phyloP scores from a whole-genome alignment of 2,888 invertebrate species.

The Ormyrus labotus region DNA sequence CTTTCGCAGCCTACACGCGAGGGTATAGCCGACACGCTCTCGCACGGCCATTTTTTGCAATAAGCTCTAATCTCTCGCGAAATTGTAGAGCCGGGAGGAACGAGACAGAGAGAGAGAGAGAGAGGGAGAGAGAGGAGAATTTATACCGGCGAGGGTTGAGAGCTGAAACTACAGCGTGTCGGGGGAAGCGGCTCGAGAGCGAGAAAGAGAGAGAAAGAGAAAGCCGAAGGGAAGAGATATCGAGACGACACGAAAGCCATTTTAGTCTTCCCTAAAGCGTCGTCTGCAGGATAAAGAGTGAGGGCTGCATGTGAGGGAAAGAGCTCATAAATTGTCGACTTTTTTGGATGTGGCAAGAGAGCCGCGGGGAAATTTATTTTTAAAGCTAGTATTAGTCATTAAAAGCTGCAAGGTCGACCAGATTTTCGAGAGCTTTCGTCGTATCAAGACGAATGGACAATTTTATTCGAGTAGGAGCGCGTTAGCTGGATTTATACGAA shows the following conservation, averaged over 20 bases:
- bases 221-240: constrained; percentile 57
- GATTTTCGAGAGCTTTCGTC: constrained; percentile 14
- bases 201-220: constrained; percentile 10
- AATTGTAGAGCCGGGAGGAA: constrained; percentile 63
- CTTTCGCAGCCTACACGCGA: constrained; percentile 57
- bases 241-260: constrained; percentile 59
- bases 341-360: constrained; percentile 25
- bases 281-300: constrained; percentile 55
- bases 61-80: constrained; percentile 68
- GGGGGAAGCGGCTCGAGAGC: constrained; percentile 40
- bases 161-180: constrained; percentile 21
- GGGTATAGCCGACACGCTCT: constrained; percentile 53
- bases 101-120: constrained; percentile 3
- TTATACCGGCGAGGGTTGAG: constrained; percentile 52
- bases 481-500: not conserved
- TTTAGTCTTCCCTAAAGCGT: constrained; percentile 59
- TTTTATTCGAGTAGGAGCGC: constrained; percentile 16
- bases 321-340: constrained; percentile 50
- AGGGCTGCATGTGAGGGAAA: constrained; percentile 51
- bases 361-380: constrained; percentile 44
- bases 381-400: constrained; percentile 47
- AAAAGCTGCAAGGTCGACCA: constrained; percentile 37
- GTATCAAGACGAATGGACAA: not conserved
- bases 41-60: constrained; percentile 62
- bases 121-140: constrained; percentile 47